These are phyloP conservation scores for Caenorhabditis becei DNA, from an alignment of 2,888 invertebrate species.

Conservation along the genomic window DNA sequence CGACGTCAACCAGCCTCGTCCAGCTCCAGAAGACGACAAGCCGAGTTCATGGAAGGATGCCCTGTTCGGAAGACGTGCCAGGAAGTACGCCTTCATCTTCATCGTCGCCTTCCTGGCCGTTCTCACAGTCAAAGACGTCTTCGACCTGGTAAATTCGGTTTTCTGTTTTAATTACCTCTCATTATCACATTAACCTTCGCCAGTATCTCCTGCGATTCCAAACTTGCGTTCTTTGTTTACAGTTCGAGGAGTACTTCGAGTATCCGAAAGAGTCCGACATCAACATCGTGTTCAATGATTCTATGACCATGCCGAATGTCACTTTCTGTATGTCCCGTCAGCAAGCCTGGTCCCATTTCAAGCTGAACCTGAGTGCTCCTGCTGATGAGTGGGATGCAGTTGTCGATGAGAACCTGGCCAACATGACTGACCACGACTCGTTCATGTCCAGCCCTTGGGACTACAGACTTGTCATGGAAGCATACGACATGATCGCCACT, in stretches of 20 bases:
- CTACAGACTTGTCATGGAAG: conserved; percentile 77
- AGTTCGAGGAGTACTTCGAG: conserved; percentile 76
- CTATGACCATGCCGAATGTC: conserved; percentile 80
- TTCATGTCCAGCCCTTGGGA: conserved; percentile 78
- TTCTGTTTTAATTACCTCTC: conserved; percentile 35
- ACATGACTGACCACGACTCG: conserved; percentile 75
- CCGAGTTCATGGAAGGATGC: conserved; percentile 70
- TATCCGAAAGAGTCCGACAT: conserved; percentile 80
- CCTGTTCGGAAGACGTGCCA: conserved; percentile 70
- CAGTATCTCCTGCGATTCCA: conserved; percentile 12
- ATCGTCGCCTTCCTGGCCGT: conserved; percentile 79
- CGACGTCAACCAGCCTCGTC: conserved; percentile 33
- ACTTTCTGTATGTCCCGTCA: conserved; percentile 80
- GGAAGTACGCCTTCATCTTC: conserved; percentile 78
- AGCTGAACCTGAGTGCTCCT: conserved; percentile 72
- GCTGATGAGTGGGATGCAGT: conserved; percentile 76
- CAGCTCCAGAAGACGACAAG: conserved; percentile 53
- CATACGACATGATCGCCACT: conserved; percentile 78
- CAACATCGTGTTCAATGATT: conserved; percentile 80
- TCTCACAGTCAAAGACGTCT: conserved; percentile 79
- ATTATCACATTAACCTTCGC: conserved; percentile 42
- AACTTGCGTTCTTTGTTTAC: conserved; percentile 32
- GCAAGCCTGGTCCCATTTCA: conserved; percentile 80
- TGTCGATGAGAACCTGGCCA: conserved; percentile 75
- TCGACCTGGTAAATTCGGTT: conserved; percentile 71